These are phyloP conservation scores for Coilia nasus DNA, from an alignment of 2,797 vertebrate species.

Conservation along the genomic window DNA sequence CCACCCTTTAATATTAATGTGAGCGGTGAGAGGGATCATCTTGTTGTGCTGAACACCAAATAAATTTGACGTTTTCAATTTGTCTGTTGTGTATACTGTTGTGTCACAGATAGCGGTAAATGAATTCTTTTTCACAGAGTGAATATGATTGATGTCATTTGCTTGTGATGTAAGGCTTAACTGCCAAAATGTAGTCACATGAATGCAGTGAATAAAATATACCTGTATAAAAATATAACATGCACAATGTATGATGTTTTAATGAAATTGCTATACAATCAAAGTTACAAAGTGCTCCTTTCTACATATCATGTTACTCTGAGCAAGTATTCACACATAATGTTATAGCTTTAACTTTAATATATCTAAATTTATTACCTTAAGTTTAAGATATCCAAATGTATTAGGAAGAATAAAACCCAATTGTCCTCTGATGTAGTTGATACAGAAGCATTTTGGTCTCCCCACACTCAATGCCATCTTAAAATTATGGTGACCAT, in stretches of 20 bases:
- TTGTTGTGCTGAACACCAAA: background rate
- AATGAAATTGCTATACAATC: background rate
- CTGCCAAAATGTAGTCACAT: background rate
- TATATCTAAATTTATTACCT: too few relatives aligned
- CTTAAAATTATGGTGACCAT: background rate
- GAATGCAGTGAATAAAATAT: background rate
- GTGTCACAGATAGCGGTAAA: background rate
- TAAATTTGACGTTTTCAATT: background rate
- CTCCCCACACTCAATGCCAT: background rate
- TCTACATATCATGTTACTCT: background rate
- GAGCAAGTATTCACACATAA: background rate
- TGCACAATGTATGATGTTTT: background rate
- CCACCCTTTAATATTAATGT: constrained; percentile 57
- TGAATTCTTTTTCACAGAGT: background rate
- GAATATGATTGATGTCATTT: background rate
- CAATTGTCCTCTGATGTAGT: background rate
- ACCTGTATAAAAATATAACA: background rate
- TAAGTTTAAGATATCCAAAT: background rate
- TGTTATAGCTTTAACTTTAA: background rate
- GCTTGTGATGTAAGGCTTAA: background rate
- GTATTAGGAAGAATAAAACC: background rate
- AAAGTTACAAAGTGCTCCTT: background rate
- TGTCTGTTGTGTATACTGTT: background rate
- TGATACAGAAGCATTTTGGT: background rate
- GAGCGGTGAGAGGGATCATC: constrained; percentile 10